phyloP scores from a whole-genome alignment of 2,797 vertebrate genomes.

The Fistularia commersonii region DNA sequence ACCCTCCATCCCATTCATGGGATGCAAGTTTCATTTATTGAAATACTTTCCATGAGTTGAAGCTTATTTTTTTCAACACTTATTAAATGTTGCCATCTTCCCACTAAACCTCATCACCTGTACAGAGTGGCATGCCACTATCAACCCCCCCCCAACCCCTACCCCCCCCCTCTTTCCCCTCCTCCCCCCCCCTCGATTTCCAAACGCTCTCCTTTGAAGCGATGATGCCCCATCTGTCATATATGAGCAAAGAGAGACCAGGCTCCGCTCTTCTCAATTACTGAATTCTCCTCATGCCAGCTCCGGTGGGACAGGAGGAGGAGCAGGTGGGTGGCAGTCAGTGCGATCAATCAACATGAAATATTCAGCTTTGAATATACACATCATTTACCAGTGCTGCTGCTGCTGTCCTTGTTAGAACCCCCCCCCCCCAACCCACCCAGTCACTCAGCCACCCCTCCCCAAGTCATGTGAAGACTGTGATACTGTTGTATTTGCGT shows the following conservation, averaged over 20 bases:
- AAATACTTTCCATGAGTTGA: no score
- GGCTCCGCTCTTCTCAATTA: constrained; percentile 96
- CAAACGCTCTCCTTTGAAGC: constrained; percentile 95
- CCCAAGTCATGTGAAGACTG: no score
- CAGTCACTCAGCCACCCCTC: no score
- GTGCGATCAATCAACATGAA: constrained; percentile 77
- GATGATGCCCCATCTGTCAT: constrained; percentile 99
- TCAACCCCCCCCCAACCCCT: constrained; percentile 43
- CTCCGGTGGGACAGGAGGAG: constrained; percentile 92
- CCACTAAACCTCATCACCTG: no score
- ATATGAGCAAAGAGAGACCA: constrained; percentile 92
- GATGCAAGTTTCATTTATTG: no score
- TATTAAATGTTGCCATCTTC: no score
- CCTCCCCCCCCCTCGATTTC: constrained; percentile 77
- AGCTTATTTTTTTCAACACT: no score
- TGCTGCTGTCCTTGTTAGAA: constrained; percentile 50
- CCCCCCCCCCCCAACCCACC: constrained; percentile 12
- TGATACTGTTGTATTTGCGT: no score
- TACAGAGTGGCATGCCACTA: constrained; percentile 80
- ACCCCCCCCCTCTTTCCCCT: constrained; percentile 65
- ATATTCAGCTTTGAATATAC: constrained; percentile 76
- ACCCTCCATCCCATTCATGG: no score
- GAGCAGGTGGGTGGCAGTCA: constrained; percentile 87
- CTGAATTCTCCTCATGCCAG: constrained; percentile 90
- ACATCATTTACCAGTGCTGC: constrained; percentile 65